phyloP scores from a whole-genome alignment of 1,140 invertebrate genomes.

The Pseudomyrmex cubaensis region DNA sequence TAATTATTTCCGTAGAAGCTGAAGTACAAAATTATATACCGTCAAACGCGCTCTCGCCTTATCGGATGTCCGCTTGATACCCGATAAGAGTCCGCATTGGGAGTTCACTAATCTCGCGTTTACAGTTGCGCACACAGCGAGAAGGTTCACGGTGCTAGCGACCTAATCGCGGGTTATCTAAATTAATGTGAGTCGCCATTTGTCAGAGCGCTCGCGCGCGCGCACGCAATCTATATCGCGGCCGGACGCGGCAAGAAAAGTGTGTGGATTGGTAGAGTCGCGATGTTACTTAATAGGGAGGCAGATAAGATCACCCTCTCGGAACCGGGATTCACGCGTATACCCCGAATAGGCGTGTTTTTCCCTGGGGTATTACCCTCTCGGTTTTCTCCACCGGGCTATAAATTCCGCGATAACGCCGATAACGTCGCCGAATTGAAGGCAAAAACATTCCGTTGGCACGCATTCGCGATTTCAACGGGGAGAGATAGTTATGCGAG shows the following conservation, averaged over 20 bases:
- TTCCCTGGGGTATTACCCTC: slow-evolving; percentile 51
- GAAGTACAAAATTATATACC: not conserved
- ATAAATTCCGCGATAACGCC: slow-evolving; percentile 75
- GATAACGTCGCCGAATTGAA: slow-evolving; percentile 60
- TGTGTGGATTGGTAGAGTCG: slow-evolving; percentile 72
- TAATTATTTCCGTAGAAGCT: slow-evolving; percentile 5
- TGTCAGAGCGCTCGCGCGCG: slow-evolving; percentile 57
- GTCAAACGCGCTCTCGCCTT: not conserved
- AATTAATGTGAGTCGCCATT: slow-evolving; percentile 78
- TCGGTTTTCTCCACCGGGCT: slow-evolving; percentile 50
- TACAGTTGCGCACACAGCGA: slow-evolving; percentile 10
- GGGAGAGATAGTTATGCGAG: slow-evolving; percentile 12
- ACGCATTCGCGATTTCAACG: slow-evolving; percentile 31
- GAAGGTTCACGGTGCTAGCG: not conserved
- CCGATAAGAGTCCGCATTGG: slow-evolving; percentile 25
- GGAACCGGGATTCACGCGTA: slow-evolving; percentile 62
- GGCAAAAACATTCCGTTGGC: slow-evolving; percentile 43
- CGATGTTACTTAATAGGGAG: slow-evolving; percentile 77
- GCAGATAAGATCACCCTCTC: slow-evolving; percentile 76
- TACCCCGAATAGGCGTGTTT: slow-evolving; percentile 43
- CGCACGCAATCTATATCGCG: slow-evolving; percentile 63
- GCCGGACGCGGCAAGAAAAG: too few relatives aligned
- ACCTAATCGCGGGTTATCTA: slow-evolving; percentile 67
- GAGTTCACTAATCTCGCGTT: slow-evolving; percentile 35
- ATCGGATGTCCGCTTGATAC: slow-evolving; percentile 24